Conservation (phyloP, 2,797 vertebrate species). For the Oceanodroma leucorhoa region DNA sequence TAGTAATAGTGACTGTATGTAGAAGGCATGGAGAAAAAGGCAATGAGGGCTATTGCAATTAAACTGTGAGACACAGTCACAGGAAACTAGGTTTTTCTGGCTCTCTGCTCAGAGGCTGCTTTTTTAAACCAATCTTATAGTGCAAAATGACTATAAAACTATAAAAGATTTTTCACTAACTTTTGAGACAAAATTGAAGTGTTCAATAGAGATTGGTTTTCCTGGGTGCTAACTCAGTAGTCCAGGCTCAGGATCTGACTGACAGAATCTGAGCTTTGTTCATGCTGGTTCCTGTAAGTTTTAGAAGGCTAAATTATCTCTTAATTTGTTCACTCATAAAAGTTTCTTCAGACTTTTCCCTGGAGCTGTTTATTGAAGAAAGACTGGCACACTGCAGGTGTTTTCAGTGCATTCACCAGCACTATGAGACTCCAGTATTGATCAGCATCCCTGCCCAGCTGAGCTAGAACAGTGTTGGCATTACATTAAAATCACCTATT, state of each 20-base stretch:
- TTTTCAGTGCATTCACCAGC: not conserved
- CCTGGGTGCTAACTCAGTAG: not conserved
- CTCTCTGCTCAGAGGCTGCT: not conserved
- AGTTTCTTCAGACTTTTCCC: not conserved
- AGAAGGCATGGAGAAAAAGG: not conserved
- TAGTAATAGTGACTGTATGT: not conserved
- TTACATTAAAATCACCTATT: not conserved
- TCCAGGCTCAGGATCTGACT: not conserved
- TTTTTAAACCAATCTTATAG: not conserved
- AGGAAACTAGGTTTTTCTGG: not conserved
- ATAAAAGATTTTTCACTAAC: not conserved
- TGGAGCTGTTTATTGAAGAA: not conserved
- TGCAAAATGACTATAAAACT: not conserved
- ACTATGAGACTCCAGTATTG: not conserved
- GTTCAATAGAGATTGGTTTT: not conserved
- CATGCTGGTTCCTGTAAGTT: not conserved
- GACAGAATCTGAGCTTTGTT: not conserved
- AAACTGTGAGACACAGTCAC: not conserved
- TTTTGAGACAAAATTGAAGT: not conserved
- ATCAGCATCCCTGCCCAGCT: not conserved
- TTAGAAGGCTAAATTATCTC: not conserved
- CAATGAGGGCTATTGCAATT: not conserved
- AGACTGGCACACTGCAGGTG: not conserved
- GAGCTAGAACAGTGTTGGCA: not conserved
- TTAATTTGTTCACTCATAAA: not conserved